Evolutionary conservation across 2,888 invertebrate species (phyloP).

Genomic region (Lagria hirta): DNA sequence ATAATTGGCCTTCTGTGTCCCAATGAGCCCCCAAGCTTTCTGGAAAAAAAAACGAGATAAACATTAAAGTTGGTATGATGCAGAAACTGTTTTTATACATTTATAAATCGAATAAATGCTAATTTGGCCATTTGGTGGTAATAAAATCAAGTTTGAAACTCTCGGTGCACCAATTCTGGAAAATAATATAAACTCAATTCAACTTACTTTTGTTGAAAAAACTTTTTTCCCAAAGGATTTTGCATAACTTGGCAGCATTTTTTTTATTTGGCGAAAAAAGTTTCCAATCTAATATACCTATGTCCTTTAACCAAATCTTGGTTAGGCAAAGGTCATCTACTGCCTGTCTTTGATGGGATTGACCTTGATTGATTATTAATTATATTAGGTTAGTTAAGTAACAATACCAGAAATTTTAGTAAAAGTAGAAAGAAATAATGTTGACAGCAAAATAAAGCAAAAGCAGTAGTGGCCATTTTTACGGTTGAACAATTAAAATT

Average conservation of each 20-base stretch:
- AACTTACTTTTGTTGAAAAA: constrained; percentile 55
- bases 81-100: constrained; percentile 30
- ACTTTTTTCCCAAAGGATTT: constrained; percentile 51
- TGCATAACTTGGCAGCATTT: constrained; percentile 55
- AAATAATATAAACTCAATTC: constrained; percentile 6
- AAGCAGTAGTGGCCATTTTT: too few species aligned
- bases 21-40: constrained; percentile 47
- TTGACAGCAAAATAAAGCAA: too few species aligned
- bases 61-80: constrained; percentile 25
- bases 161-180: constrained; percentile 14
- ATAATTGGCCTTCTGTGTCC: constrained; percentile 57
- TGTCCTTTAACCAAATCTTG: constrained; percentile 22
- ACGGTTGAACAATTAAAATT: too few species aligned
- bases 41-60: constrained; percentile 35
- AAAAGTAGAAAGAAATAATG: too few species aligned
- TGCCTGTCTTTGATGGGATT: too few species aligned
- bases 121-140: constrained; percentile 38
- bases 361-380: too few species aligned
- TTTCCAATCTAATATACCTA: too few species aligned
- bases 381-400: too few species aligned
- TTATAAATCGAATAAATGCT: constrained; percentile 32
- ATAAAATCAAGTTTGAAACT: constrained; percentile 11
- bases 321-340: constrained; percentile 25
- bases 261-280: constrained; percentile 26
- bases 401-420: too few species aligned